These are phyloP conservation scores for Phoxinus phoxinus DNA, from an alignment of 2,113 vertebrate genomes.

Conservation along the genomic window DNA sequence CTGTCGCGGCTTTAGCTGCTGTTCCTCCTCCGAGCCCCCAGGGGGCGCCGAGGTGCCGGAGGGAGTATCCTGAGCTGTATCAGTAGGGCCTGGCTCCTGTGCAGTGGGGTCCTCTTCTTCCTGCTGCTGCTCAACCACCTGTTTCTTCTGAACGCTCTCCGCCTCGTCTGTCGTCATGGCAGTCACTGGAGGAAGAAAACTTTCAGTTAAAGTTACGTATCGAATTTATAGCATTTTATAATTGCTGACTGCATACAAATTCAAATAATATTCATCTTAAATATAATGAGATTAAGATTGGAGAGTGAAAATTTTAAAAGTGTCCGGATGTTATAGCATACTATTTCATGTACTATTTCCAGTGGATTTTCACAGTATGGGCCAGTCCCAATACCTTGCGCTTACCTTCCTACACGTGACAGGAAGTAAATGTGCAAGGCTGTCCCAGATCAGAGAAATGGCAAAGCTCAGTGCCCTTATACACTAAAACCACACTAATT, in stretches of 20 bases:
- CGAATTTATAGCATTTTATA: not conserved
- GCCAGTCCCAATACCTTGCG: too few relatives aligned
- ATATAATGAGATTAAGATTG: too few relatives aligned
- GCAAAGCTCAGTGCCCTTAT: too few relatives aligned
- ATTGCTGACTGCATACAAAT: not conserved
- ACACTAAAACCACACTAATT: too few relatives aligned
- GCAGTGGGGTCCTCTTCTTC: conserved; percentile 63
- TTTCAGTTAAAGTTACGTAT: not conserved
- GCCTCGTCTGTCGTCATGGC: conserved; percentile 95
- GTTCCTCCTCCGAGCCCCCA: conserved; percentile 74
- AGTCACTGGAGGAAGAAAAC: conserved; percentile 69
- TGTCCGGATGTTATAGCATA: too few relatives aligned
- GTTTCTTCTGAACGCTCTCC: conserved; percentile 79
- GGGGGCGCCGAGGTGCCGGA: conserved; percentile 9
- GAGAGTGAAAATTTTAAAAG: too few relatives aligned
- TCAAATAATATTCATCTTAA: not conserved
- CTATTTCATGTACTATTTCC: too few relatives aligned
- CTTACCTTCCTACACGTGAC: too few relatives aligned
- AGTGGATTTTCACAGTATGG: too few relatives aligned
- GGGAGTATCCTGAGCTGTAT: conserved; percentile 41
- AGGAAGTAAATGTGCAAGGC: too few relatives aligned
- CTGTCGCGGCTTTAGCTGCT: conserved; percentile 76
- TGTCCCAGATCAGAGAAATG: too few relatives aligned
- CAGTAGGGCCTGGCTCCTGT: conserved; percentile 62
- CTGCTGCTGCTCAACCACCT: conserved; percentile 69